Percentiles rank a stretch among this genome's conserved stretches.
phyloP scores from a whole-genome alignment of 2,888 invertebrate species.

The Hydroisotoma schaefferi region DNA sequence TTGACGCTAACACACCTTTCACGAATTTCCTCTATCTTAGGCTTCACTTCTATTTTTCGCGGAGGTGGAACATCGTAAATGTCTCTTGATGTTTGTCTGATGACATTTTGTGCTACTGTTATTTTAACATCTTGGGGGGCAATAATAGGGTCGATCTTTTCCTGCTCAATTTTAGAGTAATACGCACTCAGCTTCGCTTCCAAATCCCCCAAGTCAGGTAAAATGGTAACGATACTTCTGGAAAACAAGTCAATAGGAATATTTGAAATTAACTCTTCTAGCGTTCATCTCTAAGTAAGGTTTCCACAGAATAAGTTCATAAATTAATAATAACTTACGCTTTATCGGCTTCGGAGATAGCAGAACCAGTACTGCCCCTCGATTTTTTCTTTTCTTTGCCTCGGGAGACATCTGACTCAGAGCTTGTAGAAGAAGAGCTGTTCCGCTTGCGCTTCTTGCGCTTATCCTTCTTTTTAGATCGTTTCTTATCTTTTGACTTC shows the following conservation, averaged over 20 bases:
- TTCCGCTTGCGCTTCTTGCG: conserved; percentile 35
- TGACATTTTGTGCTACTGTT: conserved; percentile 11
- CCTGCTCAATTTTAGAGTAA: conserved; percentile 71
- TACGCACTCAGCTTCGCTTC: conserved; percentile 73
- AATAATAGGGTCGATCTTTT: conserved; percentile 52
- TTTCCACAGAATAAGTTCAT: background rate
- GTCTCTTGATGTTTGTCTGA: background rate
- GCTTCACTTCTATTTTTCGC: conserved; percentile 25
- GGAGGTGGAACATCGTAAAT: conserved; percentile 24
- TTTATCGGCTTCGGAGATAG: background rate
- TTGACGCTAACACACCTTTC: no score
- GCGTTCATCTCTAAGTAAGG: background rate
- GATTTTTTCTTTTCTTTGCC: conserved; percentile 33
- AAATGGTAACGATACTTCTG: conserved; percentile 49
- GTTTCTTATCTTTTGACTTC: conserved; percentile 40
- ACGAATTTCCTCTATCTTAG: no score
- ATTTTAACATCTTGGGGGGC: conserved; percentile 22
- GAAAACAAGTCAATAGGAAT: background rate
- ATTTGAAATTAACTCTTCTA: conserved; percentile 1
- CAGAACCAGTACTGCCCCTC: conserved; percentile 15
- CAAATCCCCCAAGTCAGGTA: conserved; percentile 71
- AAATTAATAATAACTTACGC: conserved; percentile 10
- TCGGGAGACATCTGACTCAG: conserved; percentile 25
- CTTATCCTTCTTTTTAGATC: conserved; percentile 44
- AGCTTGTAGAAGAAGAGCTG: conserved; percentile 39